These are phyloP conservation scores for Ptilorrhoa leucosticta DNA, from an alignment of 2,113 vertebrate genomes.

Conservation along the genomic window DNA sequence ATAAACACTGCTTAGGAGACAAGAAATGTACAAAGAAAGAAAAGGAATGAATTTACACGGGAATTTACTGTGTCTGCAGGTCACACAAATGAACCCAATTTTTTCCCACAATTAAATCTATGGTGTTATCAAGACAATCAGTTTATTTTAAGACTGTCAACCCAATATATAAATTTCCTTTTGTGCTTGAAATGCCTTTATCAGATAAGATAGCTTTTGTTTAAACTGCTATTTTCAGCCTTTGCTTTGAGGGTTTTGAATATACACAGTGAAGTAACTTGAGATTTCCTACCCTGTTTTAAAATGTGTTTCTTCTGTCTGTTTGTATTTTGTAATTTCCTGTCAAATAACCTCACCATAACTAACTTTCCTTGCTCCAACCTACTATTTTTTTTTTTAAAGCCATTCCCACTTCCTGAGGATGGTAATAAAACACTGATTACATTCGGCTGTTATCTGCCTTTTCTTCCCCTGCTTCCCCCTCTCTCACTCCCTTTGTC, in stretches of 20 bases:
- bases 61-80: slow-evolving; percentile 54
- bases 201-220: slow-evolving; percentile 81
- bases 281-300: slow-evolving; percentile 75
- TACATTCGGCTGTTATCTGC: slow-evolving; percentile 74
- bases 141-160: slow-evolving; percentile 77
- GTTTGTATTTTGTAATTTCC: slow-evolving; percentile 83
- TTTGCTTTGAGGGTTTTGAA: slow-evolving; percentile 75
- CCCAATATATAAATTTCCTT: slow-evolving; percentile 78
- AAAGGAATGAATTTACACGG: slow-evolving; percentile 47
- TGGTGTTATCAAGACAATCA: slow-evolving; percentile 68
- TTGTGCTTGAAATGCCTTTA: slow-evolving; percentile 75
- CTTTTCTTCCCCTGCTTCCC: slow-evolving; percentile 39
- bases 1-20: slow-evolving; percentile 34
- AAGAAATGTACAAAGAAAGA: slow-evolving; percentile 41
- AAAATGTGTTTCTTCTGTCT: slow-evolving; percentile 78
- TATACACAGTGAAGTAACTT: slow-evolving; percentile 69
- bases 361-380: slow-evolving; percentile 79
- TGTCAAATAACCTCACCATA: slow-evolving; percentile 79
- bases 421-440: slow-evolving; percentile 82
- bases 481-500: slow-evolving; percentile 47
- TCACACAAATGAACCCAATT: slow-evolving; percentile 19
- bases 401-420: slow-evolving; percentile 74
- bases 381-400: slow-evolving; percentile 11
- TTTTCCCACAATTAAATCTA: slow-evolving; percentile 72
- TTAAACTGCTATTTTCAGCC: slow-evolving; percentile 79